phyloP scores from a whole-genome alignment of 1,140 invertebrate genomes.

The Drosophila pandora region DNA sequence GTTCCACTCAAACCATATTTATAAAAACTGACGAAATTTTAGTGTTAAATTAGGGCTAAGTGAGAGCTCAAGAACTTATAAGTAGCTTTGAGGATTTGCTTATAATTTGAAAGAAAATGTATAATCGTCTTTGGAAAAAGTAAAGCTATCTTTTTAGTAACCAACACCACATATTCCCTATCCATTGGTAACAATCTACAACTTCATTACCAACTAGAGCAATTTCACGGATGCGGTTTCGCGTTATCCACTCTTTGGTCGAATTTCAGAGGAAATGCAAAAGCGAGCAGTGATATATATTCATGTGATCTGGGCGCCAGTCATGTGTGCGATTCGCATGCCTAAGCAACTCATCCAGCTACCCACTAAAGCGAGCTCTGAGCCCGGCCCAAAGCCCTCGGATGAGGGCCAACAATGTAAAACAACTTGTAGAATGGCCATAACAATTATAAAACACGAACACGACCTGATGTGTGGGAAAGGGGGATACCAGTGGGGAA shows the following conservation, averaged over 20 bases:
- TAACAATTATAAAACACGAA: slow-evolving; percentile 64
- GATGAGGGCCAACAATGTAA: slow-evolving; percentile 37
- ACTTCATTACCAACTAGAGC: slow-evolving; percentile 5
- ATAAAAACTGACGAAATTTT: neutral
- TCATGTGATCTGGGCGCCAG: slow-evolving; percentile 28
- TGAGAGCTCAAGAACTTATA: neutral
- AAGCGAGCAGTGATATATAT: slow-evolving; percentile 29
- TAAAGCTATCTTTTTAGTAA: neutral
- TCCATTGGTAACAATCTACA: slow-evolving; percentile 1
- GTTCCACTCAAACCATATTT: neutral
- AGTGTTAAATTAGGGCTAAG: neutral
- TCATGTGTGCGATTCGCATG: slow-evolving; percentile 49
- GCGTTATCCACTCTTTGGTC: slow-evolving; percentile 4
- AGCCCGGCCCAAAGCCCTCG: slow-evolving; percentile 13
- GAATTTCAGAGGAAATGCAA: slow-evolving; percentile 31
- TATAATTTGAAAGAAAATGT: neutral
- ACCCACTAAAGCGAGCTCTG: slow-evolving; percentile 8
- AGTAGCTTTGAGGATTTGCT: neutral
- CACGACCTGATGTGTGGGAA: slow-evolving; percentile 10
- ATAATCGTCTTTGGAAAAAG: no score
- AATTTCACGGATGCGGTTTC: slow-evolving; percentile 30
- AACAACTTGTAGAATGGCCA: slow-evolving; percentile 58
- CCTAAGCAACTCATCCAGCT: slow-evolving; percentile 19
- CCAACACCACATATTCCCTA: neutral
- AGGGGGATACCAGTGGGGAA: neutral